These are phyloP conservation scores for Drosophila nr. perissopoda DNA, from an alignment of 2,888 invertebrate species.

Conservation along the genomic window DNA sequence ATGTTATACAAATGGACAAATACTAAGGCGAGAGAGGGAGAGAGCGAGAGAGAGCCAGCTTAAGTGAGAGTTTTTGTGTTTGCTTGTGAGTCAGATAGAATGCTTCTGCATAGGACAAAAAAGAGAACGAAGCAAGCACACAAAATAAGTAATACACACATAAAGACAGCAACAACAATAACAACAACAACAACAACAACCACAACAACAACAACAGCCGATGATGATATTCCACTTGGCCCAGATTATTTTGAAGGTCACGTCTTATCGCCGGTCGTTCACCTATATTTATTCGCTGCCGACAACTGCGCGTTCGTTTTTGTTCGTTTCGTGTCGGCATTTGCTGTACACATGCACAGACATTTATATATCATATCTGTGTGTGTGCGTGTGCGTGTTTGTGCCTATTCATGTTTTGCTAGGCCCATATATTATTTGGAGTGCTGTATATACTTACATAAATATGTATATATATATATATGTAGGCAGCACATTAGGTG, in stretches of 20 bases:
- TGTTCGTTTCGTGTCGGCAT: conserved; percentile 24
- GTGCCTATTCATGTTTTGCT: conserved; percentile 21
- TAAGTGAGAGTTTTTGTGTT: conserved; percentile 8
- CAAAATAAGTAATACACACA: conserved; percentile 31
- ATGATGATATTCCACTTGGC: conserved; percentile 84
- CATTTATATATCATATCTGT: neutral
- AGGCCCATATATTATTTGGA: conserved; percentile 24
- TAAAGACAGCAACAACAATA: conserved; percentile 19
- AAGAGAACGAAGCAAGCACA: conserved; percentile 14
- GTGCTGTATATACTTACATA: conserved; percentile 25
- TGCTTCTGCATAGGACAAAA: conserved; percentile 21
- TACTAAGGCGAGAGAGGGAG: neutral
- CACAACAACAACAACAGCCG: conserved; percentile 27
- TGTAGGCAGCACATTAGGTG: conserved; percentile 61
- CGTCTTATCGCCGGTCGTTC: conserved; percentile 85
- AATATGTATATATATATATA: neutral
- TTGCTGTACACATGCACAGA: conserved; percentile 1
- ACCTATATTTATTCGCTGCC: conserved; percentile 82
- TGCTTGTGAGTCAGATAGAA: conserved; percentile 19
- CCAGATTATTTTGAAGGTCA: conserved; percentile 86
- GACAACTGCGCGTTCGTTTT: conserved; percentile 28
- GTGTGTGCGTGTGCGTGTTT: neutral
- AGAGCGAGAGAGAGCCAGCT: conserved; percentile 4
- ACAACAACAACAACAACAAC: conserved; percentile 24
- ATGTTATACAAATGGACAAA: conserved; percentile 12